phyloP scores from a whole-genome alignment of 2,888 invertebrate genomes.

The Pseudococcus viburni region DNA sequence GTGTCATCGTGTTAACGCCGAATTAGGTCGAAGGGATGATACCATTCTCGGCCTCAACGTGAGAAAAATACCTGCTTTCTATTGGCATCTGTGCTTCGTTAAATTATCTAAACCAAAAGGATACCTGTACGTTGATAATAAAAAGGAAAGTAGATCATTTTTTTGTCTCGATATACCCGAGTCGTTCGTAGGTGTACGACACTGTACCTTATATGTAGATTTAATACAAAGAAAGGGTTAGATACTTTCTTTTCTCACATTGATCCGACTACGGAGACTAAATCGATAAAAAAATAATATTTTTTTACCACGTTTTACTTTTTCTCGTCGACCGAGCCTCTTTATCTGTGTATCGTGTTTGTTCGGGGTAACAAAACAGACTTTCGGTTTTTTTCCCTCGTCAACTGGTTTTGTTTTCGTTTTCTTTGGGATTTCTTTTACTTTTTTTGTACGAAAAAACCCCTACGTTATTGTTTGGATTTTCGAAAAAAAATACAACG shows the following conservation, averaged over 20 bases:
- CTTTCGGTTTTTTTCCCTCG: constrained; percentile 19
- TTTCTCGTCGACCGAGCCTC: not conserved
- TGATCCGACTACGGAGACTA: not conserved
- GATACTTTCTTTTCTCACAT: constrained; percentile 51
- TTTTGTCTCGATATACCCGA: not conserved
- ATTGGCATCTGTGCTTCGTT: not conserved
- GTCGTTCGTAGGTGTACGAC: not conserved
- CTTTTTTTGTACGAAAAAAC: not conserved
- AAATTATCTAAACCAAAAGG: constrained; percentile 5
- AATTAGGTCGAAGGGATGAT: constrained; percentile 51
- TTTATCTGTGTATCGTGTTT: constrained; percentile 9
- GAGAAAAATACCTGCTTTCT: constrained; percentile 16
- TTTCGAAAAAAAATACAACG: constrained; percentile 28
- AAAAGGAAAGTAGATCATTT: constrained; percentile 57
- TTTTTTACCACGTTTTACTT: constrained; percentile 56
- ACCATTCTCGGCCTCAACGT: not conserved
- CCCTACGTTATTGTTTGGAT: constrained; percentile 31
- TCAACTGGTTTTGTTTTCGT: constrained; percentile 55
- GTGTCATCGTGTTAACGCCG: constrained; percentile 6
- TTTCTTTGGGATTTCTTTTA: not conserved
- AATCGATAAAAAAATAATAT: constrained; percentile 42
- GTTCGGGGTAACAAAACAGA: constrained; percentile 38
- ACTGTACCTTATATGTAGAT: not conserved
- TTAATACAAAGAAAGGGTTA: not conserved
- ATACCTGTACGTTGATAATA: not conserved